phyloP scores from a whole-genome alignment of 2,113 vertebrate genomes.

The Reinhardtius hippoglossoides region DNA sequence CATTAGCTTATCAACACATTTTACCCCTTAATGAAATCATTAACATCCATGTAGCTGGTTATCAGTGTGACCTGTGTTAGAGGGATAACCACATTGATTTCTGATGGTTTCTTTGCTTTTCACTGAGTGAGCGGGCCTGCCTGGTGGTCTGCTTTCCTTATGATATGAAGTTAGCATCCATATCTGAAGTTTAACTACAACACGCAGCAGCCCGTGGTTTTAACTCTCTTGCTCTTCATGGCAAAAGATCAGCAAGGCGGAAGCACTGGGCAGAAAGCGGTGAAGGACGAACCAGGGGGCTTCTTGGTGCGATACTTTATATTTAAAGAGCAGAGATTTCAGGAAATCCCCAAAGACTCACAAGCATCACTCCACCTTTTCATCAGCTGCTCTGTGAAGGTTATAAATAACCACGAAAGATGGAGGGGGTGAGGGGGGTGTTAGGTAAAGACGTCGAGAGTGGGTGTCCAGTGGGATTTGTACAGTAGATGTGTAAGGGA shows the following conservation, averaged over 20 bases:
- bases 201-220: neutral
- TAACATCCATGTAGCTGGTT: slow-evolving; percentile 6
- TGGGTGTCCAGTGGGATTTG: slow-evolving; percentile 29
- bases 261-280: slow-evolving; percentile 1
- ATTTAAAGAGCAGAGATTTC: slow-evolving; percentile 45
- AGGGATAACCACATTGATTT: neutral
- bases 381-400: slow-evolving; percentile 27
- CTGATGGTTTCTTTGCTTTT: neutral
- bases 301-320: slow-evolving; percentile 22
- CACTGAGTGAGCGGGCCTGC: neutral
- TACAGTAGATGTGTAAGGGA: slow-evolving; percentile 38
- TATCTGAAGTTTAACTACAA: neutral
- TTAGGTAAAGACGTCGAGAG: slow-evolving; percentile 6
- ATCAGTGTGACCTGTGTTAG: neutral
- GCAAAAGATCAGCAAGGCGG: slow-evolving; percentile 5
- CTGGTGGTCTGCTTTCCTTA: neutral
- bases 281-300: neutral
- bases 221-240: neutral
- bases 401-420: slow-evolving; percentile 63
- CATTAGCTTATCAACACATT: slow-evolving; percentile 21
- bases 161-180: neutral
- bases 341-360: slow-evolving; percentile 56
- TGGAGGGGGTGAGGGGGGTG: slow-evolving; percentile 6
- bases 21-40: slow-evolving; percentile 23
- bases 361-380: slow-evolving; percentile 48